These are phyloP conservation scores for Brachyhypopomus gauderio DNA, from an alignment of 2,113 vertebrate species.

Conservation along the genomic window DNA sequence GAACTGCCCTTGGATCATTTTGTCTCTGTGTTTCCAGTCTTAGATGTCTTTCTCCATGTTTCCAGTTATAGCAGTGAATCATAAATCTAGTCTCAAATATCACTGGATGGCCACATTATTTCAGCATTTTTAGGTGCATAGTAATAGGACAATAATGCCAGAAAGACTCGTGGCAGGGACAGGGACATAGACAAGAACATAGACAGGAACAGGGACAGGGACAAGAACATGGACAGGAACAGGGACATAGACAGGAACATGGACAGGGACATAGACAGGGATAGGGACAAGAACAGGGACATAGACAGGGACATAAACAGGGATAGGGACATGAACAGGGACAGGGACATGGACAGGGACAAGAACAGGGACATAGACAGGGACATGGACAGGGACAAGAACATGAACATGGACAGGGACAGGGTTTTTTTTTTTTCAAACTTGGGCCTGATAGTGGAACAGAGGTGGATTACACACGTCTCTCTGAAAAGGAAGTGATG, in stretches of 20 bases:
- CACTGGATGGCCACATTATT: conserved; percentile 25
- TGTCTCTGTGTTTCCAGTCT: neutral
- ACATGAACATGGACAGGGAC: too few relatives aligned
- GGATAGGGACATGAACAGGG: too few relatives aligned
- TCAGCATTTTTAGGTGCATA: conserved; percentile 18
- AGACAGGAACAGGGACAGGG: too few relatives aligned
- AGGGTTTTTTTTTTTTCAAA: conserved; percentile 35
- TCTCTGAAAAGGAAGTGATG: too few relatives aligned
- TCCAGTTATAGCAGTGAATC: conserved; percentile 8
- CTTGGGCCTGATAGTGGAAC: conserved; percentile 29
- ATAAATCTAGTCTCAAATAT: conserved; percentile 27
- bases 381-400: too few relatives aligned
- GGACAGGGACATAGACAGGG: too few relatives aligned
- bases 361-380: too few relatives aligned
- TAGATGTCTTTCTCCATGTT: conserved; percentile 7
- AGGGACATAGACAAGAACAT: neutral
- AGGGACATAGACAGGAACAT: neutral
- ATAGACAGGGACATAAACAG: too few relatives aligned
- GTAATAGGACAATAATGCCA: conserved; percentile 31
- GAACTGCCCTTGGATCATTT: neutral
- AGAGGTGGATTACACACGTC: conserved; percentile 19
- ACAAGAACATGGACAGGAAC: too few relatives aligned
- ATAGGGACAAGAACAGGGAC: too few relatives aligned
- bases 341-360: neutral
- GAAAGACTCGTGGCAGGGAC: conserved; percentile 25